Percentiles rank a stretch among this genome's conserved stretches.
Evolutionary conservation across 1,140 invertebrate species (phyloP).

Genomic region (Riptortus pedestris): DNA sequence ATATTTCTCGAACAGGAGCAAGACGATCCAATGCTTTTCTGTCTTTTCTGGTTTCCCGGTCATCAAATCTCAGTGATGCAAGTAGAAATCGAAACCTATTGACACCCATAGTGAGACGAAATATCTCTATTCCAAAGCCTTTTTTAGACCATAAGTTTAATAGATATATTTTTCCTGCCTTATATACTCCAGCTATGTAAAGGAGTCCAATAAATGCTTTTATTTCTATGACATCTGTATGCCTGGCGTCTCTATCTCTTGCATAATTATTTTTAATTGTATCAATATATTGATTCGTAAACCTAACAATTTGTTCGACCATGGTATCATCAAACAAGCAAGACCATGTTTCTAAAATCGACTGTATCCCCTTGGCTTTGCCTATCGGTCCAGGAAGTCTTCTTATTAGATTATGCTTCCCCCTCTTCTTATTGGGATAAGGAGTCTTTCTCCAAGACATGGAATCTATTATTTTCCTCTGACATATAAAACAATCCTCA

Average conservation of each 20-base stretch:
- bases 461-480: too few relatives aligned
- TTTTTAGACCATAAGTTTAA: not conserved
- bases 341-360: not conserved
- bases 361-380: too few relatives aligned
- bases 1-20: not conserved
- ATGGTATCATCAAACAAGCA: not conserved
- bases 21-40: conserved; percentile 29
- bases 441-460: too few relatives aligned
- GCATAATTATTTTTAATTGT: not conserved
- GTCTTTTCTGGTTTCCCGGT: conserved; percentile 31
- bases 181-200: too few relatives aligned
- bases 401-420: too few relatives aligned
- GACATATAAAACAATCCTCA: too few relatives aligned
- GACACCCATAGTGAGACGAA: not conserved
- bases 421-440: too few relatives aligned
- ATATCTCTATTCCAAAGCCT: not conserved
- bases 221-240: not conserved
- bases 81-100: not conserved
- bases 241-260: not conserved
- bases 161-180: not conserved
- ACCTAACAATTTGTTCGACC: not conserved
- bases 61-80: conserved; percentile 33
- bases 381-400: too few relatives aligned
- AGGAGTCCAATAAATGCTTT: too few relatives aligned
- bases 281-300: not conserved